Base-by-base conservation (phyloP, 1,140 invertebrate species). In the Cydia splendana region DNA sequence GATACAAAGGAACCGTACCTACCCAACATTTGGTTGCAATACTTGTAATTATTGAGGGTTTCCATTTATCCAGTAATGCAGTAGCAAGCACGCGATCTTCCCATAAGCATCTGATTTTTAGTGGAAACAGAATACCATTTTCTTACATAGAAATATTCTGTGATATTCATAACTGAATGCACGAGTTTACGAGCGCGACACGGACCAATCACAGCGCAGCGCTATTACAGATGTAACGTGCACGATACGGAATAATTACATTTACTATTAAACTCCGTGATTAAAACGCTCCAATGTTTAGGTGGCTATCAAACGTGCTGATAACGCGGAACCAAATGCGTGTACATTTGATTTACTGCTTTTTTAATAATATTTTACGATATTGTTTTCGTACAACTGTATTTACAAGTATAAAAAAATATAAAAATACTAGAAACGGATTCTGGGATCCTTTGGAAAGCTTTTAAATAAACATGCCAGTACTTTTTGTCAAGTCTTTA, bases 151-250 rank as follows among this genome's bases (percentile, higher is more conserved):
- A 48, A 18, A n/a, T 18, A 57, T 57, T 57, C 53, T 18, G n/a
- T 57, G 5, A 18, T 57, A 57, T 87, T 86, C 74, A 12, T 12
- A 62, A 62, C 57, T n/a, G 57, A 18, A 62, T 62, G 57, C 57
- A 12, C 57, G 15, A 53, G 51, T 62, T 62, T 62, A 62, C 57
- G 57, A 62, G 57, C 57, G 57, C 18, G n/a, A 7, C 9, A 18
- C 48, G 53, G 57, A 62, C 57, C 57, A 62, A 62, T 62, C 57
- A 62, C 57, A 62, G 57, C 57, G 7, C 0, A 7, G 18, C 20
- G 20, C 53, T 18, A 62, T 62, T 62, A 62, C 57, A 62, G 57
- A 62, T 62, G 57, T 62, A 62, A 62, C 18, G 57, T 62, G 57
- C 57, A 24, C 57, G 57, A 62, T 62, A 62, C n/a, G 57, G 57